Percentiles rank a stretch among this genome's conserved stretches.
phyloP scores from a whole-genome alignment of 2,888 invertebrate genomes.

The Hetaerina titia region DNA sequence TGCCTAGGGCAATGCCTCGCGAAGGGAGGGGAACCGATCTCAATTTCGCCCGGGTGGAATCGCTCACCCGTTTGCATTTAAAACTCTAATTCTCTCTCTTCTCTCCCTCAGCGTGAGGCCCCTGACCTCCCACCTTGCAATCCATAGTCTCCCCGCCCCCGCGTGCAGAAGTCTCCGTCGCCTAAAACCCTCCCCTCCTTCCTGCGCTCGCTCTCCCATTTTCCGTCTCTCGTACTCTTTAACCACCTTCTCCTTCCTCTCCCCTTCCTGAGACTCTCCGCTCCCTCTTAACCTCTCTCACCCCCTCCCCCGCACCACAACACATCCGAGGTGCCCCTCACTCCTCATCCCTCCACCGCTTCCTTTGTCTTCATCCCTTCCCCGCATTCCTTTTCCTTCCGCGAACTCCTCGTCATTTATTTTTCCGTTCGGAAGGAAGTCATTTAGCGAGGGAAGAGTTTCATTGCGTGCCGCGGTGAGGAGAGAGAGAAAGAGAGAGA shows the following conservation, averaged over 20 bases:
- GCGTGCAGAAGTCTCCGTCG: no score
- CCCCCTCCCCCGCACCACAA: neutral
- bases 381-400: slow-evolving; percentile 28
- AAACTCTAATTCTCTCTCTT: no score
- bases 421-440: slow-evolving; percentile 39
- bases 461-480: slow-evolving; percentile 1
- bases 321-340: neutral
- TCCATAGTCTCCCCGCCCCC: no score
- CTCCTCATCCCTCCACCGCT: neutral
- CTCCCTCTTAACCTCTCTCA: neutral
- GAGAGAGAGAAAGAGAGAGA: neutral
- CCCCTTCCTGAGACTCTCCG: neutral
- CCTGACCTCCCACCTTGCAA: no score
- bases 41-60: no score
- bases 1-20: no score
- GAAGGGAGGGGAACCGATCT: no score
- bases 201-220: neutral
- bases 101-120: no score
- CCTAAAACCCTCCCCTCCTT: neutral
- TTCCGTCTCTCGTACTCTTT: neutral
- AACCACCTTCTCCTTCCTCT: neutral
- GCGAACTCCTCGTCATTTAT: slow-evolving; percentile 30
- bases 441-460: slow-evolving; percentile 27
- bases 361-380: slow-evolving; percentile 17
- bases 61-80: no score